phyloP scores from a whole-genome alignment of 2,113 vertebrate genomes.

The Planiliza haematocheilus region DNA sequence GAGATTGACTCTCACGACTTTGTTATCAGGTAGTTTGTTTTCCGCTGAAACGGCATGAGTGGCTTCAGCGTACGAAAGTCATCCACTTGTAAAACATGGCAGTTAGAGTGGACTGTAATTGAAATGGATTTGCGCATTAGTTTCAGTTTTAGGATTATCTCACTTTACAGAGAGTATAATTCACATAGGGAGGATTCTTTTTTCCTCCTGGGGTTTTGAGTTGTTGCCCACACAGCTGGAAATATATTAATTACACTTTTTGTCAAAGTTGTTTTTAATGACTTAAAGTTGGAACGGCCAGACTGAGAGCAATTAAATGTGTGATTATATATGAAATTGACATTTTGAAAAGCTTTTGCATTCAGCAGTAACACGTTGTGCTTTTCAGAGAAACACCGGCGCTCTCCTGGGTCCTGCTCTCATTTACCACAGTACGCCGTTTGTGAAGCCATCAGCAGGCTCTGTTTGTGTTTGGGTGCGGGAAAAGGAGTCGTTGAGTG shows the following conservation, averaged over 20 bases:
- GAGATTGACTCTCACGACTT: constrained; percentile 95
- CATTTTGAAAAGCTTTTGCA: constrained; percentile 60
- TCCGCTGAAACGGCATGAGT: neutral
- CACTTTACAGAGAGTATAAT: constrained; percentile 24
- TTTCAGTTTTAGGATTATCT: constrained; percentile 42
- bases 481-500: constrained; percentile 18
- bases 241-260: constrained; percentile 50
- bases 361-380: constrained; percentile 43
- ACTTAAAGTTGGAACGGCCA: constrained; percentile 34
- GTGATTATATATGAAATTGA: constrained; percentile 56
- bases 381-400: constrained; percentile 22
- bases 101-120: constrained; percentile 17
- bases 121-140: constrained; percentile 31
- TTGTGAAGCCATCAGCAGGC: constrained; percentile 19
- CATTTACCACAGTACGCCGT: constrained; percentile 44
- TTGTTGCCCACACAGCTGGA: constrained; percentile 27
- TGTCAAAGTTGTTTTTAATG: constrained; percentile 32
- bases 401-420: constrained; percentile 45
- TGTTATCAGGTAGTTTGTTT: constrained; percentile 88
- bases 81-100: constrained; percentile 2
- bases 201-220: neutral
- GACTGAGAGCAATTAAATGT: constrained; percentile 53
- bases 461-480: constrained; percentile 39
- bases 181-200: constrained; percentile 18
- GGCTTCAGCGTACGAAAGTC: constrained; percentile 7